A percentile compares a stretch with the other conserved stretches of the same genome.
Conservation (phyloP, 1,140 invertebrate species). For the Lasioglossum albipes region DNA sequence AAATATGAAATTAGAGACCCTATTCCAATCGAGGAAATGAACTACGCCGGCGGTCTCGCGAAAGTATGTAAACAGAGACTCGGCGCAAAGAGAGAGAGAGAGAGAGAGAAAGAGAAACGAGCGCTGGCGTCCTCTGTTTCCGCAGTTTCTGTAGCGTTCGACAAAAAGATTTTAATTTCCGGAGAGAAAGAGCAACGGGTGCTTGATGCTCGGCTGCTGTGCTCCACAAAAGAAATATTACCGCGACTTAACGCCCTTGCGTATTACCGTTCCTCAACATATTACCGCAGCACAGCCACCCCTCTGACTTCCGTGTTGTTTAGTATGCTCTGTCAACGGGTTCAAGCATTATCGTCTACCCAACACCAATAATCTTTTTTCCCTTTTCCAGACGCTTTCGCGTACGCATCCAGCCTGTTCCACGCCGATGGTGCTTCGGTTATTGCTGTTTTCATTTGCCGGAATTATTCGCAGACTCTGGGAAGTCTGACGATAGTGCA, state of each 20-base stretch:
- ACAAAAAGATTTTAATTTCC: constrained; percentile 77
- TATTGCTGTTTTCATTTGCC: no score
- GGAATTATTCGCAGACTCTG: no score
- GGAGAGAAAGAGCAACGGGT: constrained; percentile 71
- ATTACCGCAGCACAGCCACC: background rate
- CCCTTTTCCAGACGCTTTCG: no score
- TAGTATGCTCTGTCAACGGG: background rate
- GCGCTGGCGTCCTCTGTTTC: no score
- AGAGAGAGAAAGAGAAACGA: no score
- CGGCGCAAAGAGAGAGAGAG: no score
- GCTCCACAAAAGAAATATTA: constrained; percentile 70
- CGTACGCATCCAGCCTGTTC: background rate
- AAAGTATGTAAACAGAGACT: background rate
- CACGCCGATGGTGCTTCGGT: no score
- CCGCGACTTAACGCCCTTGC: constrained; percentile 59
- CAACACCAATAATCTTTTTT: background rate
- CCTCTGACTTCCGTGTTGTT: constrained; percentile 18
- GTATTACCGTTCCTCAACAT: background rate
- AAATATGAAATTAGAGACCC: constrained; percentile 22
- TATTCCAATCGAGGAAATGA: constrained; percentile 39
- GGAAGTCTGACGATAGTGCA: no score
- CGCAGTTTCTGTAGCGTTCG: constrained; percentile 13
- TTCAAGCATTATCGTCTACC: constrained; percentile 8
- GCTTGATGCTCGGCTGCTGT: constrained; percentile 30
- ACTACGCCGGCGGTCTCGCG: constrained; percentile 4